Percentiles rank a stretch among this genome's conserved stretches.
These are phyloP conservation scores for Callipepla californica DNA, from an alignment of 2,113 vertebrate genomes.

Conservation along the genomic window DNA sequence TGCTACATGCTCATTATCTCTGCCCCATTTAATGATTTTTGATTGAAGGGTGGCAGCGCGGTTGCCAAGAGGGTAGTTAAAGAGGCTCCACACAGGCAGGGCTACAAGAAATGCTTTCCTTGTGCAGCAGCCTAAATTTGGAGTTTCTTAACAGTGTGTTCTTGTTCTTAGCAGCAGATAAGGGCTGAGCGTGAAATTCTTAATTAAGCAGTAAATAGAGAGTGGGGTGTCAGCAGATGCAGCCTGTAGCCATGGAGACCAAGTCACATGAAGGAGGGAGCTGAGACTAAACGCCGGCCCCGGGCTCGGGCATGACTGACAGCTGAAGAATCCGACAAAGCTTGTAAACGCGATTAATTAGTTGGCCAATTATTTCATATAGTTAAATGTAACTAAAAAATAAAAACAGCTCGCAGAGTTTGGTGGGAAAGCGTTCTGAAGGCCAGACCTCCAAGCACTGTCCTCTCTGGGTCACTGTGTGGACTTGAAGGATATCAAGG, in stretches of 20 bases:
- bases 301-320: slow-evolving; percentile 79
- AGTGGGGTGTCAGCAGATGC: slow-evolving; percentile 89
- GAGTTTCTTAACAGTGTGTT: slow-evolving; percentile 85
- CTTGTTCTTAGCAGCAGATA: slow-evolving; percentile 87
- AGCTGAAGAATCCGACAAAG: slow-evolving; percentile 86
- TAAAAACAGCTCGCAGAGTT: slow-evolving; percentile 51
- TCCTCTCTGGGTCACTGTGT: fast-evolving
- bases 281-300: slow-evolving; percentile 64
- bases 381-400: slow-evolving; percentile 82
- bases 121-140: slow-evolving; percentile 83
- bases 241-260: slow-evolving; percentile 85
- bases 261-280: slow-evolving; percentile 79
- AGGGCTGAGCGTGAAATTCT: slow-evolving; percentile 88
- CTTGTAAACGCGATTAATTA: slow-evolving; percentile 88
- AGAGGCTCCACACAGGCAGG: slow-evolving; percentile 77
- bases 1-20: slow-evolving; percentile 86
- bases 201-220: slow-evolving; percentile 91
- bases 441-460: background rate
- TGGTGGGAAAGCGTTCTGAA: fast-evolving
- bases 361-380: slow-evolving; percentile 83
- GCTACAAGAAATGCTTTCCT: slow-evolving; percentile 83
- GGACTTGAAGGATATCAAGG: background rate
- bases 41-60: slow-evolving; percentile 83
- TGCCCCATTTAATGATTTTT: slow-evolving; percentile 88
- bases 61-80: slow-evolving; percentile 80